Evolutionary conservation across 1,140 invertebrate genomes (phyloP).

Genomic region (Ceratosolen fusciceps): DNA sequence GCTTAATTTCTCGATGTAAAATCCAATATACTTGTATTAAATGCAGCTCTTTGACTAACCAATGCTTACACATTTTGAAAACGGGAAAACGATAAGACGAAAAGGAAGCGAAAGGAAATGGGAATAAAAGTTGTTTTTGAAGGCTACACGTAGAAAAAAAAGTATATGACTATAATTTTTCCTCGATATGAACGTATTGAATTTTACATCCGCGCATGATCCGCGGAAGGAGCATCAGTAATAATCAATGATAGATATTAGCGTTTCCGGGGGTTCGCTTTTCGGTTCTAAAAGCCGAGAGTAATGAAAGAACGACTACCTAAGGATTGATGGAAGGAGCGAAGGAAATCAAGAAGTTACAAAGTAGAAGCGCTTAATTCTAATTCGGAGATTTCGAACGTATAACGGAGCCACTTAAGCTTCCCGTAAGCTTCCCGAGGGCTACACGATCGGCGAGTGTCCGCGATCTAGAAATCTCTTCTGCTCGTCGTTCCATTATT

Average conservation of each 20-base stretch:
- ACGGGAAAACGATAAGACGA: not conserved
- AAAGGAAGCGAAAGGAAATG: not conserved
- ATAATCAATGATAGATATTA: not conserved
- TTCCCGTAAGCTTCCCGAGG: slow-evolving; percentile 14
- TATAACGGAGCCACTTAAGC: not conserved
- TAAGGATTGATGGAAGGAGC: not conserved
- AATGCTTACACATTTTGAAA: not conserved
- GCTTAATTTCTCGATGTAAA: slow-evolving; percentile 3
- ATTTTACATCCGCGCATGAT: slow-evolving; percentile 14
- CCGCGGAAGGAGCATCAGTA: not conserved
- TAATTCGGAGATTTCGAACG: slow-evolving; percentile 16
- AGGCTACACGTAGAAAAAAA: slow-evolving; percentile 4
- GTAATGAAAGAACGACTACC: not conserved
- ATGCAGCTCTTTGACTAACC: not conserved
- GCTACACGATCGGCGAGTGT: slow-evolving; percentile 18
- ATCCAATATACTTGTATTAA: slow-evolving; percentile 16
- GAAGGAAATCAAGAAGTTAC: not conserved
- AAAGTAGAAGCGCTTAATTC: slow-evolving; percentile 5
- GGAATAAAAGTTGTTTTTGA: not conserved
- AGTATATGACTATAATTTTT: not conserved
- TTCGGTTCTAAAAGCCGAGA: slow-evolving; percentile 1
- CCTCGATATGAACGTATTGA: slow-evolving; percentile 14
- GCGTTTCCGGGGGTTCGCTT: slow-evolving; percentile 13
- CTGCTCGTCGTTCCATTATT: slow-evolving; percentile 27
- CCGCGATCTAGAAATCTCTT: not conserved